phyloP scores from a whole-genome alignment of 2,113 vertebrate species.

The Syngnathus scovelli region DNA sequence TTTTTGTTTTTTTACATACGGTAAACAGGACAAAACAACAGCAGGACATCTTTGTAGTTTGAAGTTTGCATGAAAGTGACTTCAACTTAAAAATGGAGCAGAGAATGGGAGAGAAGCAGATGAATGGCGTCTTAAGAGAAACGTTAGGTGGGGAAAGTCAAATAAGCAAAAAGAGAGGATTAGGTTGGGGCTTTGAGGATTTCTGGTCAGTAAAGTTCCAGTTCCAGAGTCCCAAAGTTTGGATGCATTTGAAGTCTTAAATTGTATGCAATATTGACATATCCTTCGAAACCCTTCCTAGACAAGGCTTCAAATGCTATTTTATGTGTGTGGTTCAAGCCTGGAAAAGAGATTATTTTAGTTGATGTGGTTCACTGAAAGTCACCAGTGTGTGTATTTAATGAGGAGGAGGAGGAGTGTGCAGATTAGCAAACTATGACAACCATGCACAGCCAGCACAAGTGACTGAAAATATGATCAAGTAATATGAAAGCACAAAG shows the following conservation, averaged over 20 bases:
- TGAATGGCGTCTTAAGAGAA: slow-evolving; percentile 28
- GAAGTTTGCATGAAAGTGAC: slow-evolving; percentile 2
- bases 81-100: slow-evolving; percentile 5
- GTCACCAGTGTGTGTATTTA: background rate
- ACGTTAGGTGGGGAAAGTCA: slow-evolving; percentile 19
- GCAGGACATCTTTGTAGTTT: no score
- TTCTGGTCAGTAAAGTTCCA: slow-evolving; percentile 37
- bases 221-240: slow-evolving; percentile 25
- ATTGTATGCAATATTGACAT: slow-evolving; percentile 31
- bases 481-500: background rate
- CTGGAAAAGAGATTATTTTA: background rate
- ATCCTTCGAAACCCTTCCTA: background rate
- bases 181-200: slow-evolving; percentile 49
- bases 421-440: background rate
- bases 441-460: background rate
- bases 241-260: slow-evolving; percentile 24
- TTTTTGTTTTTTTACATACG: no score
- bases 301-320: background rate
- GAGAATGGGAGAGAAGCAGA: slow-evolving; percentile 14
- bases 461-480: background rate
- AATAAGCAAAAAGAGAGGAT: slow-evolving; percentile 39
- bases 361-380: background rate
- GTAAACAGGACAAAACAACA: no score
- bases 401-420: background rate
- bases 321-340: background rate